Conservation (phyloP, 2,113 vertebrate genomes). For the Nicator chloris region DNA sequence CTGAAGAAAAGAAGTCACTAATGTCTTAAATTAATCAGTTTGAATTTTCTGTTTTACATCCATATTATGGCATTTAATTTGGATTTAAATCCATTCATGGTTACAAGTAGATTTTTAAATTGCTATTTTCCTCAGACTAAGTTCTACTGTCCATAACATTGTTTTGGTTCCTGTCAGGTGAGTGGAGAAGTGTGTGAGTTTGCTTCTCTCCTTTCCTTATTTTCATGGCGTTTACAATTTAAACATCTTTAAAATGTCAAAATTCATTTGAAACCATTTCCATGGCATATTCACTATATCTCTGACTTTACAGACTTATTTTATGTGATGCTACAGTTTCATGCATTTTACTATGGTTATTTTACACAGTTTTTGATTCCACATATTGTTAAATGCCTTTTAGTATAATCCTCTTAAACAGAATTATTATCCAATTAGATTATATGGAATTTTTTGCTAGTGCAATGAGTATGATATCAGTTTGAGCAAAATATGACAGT, state of each 20-base stretch:
- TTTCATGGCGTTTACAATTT: neutral
- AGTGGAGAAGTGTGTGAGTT: neutral
- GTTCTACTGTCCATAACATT: neutral
- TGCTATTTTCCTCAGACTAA: neutral
- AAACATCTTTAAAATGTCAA: neutral
- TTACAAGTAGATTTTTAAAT: neutral
- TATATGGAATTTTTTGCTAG: neutral
- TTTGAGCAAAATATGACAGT: neutral
- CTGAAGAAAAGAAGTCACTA: neutral
- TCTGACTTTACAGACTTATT: neutral
- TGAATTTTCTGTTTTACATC: neutral
- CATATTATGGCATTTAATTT: neutral
- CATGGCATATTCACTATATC: neutral
- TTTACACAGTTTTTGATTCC: neutral
- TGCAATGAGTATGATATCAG: neutral
- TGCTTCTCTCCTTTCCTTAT: neutral
- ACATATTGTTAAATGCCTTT: neutral
- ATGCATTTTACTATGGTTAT: neutral
- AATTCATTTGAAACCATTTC: neutral
- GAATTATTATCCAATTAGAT: neutral
- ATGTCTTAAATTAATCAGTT: neutral
- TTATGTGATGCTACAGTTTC: neutral
- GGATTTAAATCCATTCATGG: neutral
- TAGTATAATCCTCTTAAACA: neutral
- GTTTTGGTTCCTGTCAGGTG: neutral